A percentile compares a stretch with the other conserved stretches of the same genome.
These are phyloP conservation scores for Procavia capensis DNA, from an alignment of 2,113 vertebrate genomes.

Conservation along the genomic window DNA sequence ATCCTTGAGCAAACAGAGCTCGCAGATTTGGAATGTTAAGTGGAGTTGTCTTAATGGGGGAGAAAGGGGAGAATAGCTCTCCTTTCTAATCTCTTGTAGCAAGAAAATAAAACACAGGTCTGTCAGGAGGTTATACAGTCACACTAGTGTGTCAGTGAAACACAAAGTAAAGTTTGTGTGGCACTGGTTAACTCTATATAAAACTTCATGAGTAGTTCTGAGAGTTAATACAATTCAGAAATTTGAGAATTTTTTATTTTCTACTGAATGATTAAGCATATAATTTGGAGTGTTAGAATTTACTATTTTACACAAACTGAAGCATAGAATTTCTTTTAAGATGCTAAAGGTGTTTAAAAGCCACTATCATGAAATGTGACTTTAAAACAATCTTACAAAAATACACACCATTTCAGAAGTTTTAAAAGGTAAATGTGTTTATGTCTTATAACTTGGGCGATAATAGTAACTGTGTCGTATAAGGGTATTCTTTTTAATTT, in stretches of 20 bases:
- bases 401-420: not conserved
- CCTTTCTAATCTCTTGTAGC: not conserved
- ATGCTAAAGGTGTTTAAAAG: not conserved
- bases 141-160: not conserved
- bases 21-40: not conserved
- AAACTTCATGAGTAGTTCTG: not conserved
- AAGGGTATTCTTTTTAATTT: not conserved
- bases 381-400: not conserved
- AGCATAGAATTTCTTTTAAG: not conserved
- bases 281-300: not conserved
- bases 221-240: not conserved
- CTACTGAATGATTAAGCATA: not conserved
- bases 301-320: not conserved
- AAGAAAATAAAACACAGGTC: not conserved
- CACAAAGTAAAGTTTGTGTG: not conserved
- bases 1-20: not conserved
- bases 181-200: not conserved
- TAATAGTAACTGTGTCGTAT: not conserved
- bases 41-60: not conserved
- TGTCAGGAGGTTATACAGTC: not conserved
- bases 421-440: not conserved
- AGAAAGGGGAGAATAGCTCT: not conserved
- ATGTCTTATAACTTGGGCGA: not conserved
- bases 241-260: not conserved
- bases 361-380: not conserved